These are phyloP conservation scores for Drosophila atripex DNA, from an alignment of 2,888 invertebrate genomes.

Conservation along the genomic window DNA sequence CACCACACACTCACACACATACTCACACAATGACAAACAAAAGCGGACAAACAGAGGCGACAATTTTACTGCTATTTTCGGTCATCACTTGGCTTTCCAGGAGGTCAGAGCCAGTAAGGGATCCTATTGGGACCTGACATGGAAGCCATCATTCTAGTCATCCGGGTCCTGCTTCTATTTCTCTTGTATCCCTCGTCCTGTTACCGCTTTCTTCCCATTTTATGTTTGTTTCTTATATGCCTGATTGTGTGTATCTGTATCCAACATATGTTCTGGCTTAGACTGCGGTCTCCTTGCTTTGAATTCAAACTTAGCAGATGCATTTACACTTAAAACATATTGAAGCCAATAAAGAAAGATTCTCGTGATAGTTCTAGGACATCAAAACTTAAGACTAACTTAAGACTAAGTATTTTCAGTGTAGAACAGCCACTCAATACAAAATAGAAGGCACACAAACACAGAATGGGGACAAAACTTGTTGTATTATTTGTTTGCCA, in stretches of 20 bases:
- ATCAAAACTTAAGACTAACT: too few relatives aligned
- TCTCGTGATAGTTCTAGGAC: too few relatives aligned
- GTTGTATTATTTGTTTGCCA: conserved; percentile 46
- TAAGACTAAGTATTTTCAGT: too few relatives aligned
- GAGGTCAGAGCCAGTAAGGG: conserved; percentile 18
- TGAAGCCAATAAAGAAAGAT: neutral
- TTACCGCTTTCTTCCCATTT: conserved; percentile 9
- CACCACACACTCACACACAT: conserved; percentile 17
- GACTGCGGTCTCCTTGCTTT: conserved; percentile 22
- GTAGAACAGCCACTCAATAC: neutral
- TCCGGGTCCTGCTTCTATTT: neutral
- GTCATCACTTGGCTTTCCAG: conserved; percentile 44
- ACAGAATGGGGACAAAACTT: conserved; percentile 36
- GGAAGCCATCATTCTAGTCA: conserved; percentile 18
- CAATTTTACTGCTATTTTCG: conserved; percentile 61
- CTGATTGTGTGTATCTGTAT: conserved; percentile 37
- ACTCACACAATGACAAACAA: conserved; percentile 22
- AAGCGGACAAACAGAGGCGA: conserved; percentile 48
- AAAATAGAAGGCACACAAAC: conserved; percentile 29
- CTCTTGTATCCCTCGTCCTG: neutral
- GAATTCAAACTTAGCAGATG: conserved; percentile 19
- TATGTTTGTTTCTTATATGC: conserved; percentile 21
- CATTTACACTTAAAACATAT: conserved; percentile 9
- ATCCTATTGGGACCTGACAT: conserved; percentile 36
- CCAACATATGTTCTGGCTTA: conserved; percentile 59